Base-by-base conservation (phyloP, 92 coral and sea anemone species). In the Parazoanthus swiftii region DNA sequence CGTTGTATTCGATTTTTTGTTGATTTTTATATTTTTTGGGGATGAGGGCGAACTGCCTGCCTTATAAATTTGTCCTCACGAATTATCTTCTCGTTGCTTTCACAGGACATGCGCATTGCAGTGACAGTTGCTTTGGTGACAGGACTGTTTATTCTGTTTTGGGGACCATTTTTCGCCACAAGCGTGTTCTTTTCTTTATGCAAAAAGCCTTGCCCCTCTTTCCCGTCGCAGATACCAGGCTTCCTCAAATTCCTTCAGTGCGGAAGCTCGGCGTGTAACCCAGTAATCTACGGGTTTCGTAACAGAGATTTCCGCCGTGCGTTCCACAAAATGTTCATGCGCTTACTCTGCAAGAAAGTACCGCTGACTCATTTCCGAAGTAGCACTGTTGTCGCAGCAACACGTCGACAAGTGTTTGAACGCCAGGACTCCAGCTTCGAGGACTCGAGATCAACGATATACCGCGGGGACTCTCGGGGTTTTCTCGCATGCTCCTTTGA, bases 121-220 rank as follows among this genome's bases (percentile, higher is more conserved):
- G 93, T 92, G 36, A 94, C 98, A 63, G 93, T 94, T 35, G 98
- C 98, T 33, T 91, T 94, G 46, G 98, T 94, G 10, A 94, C 93
- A 18, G 98, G 98, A 0, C 89, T 93, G 10, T 94, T 93, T 76
- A 76, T 92, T n/a, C 43, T 94, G 39, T 90, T 90, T 54, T 94
- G 98, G 98, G 76, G 86, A 23, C 98, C 95, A 18, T 94, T 94
- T 67, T 94, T 94, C 71, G 88, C 93, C 18, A 79, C 93, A 16
- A 93, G 88, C 89, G 86, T 92, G 38, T 73, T 92, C 51, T 93
- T 54, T 58, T 6, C 98, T 2, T 38, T 93, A n/a, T 94, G 98
- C 66, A n/a, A 63, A 4, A 42, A 81, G 56, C 88, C 70, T 58
- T 88, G 91, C 37, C 37, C 29, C 68, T 36, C 85, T 4, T 44